Conservation (phyloP, 2,888 invertebrate genomes). For the Machimus atricapillus region DNA sequence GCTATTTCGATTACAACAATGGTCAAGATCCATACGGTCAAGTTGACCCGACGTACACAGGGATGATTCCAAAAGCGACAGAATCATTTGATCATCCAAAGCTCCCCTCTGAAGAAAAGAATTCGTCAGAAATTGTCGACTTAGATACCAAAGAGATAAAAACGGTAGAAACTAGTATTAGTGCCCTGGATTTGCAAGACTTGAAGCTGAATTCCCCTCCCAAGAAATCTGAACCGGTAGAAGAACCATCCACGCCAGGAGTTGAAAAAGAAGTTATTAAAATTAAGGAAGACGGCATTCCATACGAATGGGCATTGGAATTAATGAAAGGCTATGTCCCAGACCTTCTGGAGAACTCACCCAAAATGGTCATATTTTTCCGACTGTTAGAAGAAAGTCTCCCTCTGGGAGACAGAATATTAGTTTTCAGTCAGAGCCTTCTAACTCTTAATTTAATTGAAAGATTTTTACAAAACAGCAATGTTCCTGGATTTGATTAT, state of each 20-base stretch:
- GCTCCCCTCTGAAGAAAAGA: conserved; percentile 50
- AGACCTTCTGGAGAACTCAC: conserved; percentile 90
- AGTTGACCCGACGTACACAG: conserved; percentile 37
- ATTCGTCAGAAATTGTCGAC: conserved; percentile 59
- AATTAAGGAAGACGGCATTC: conserved; percentile 79
- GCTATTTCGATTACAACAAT: conserved; percentile 4
- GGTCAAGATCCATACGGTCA: conserved; percentile 12
- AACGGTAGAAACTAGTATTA: conserved; percentile 57
- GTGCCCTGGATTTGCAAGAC: conserved; percentile 33
- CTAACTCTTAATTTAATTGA: conserved; percentile 95
- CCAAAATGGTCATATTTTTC: conserved; percentile 94
- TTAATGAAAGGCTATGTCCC: conserved; percentile 84
- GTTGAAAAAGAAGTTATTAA: conserved; percentile 67
- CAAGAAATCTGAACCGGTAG: conserved; percentile 8
- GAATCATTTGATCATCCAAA: conserved; percentile 40
- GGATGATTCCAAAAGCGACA: conserved; percentile 41
- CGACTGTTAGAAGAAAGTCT: conserved; percentile 90
- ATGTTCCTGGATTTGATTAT: conserved; percentile 72
- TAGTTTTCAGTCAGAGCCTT: conserved; percentile 95
- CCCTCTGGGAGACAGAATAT: conserved; percentile 83
- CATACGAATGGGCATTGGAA: conserved; percentile 88
- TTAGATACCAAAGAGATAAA: conserved; percentile 63
- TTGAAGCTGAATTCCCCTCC: background rate
- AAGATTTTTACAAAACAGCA: conserved; percentile 82
- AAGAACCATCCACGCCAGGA: conserved; percentile 60